These are phyloP conservation scores for Barnardius zonarius DNA, from an alignment of 2,113 vertebrate genomes.

Conservation along the genomic window DNA sequence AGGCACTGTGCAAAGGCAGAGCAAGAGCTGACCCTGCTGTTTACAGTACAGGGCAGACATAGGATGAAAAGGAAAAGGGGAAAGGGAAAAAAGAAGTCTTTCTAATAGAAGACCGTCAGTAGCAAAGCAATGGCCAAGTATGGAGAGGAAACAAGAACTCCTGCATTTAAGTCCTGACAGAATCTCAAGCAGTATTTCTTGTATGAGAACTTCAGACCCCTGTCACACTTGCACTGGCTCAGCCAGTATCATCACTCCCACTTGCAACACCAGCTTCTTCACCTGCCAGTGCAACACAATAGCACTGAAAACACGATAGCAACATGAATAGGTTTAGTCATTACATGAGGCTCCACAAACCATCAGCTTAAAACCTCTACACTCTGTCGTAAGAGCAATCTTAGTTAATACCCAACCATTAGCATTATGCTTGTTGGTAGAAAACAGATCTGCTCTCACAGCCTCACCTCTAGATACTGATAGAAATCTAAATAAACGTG, in stretches of 20 bases:
- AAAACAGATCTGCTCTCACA: not conserved
- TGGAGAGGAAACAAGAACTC: not conserved
- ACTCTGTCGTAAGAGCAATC: not conserved
- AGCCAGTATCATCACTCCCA: not conserved
- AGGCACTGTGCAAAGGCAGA: not conserved
- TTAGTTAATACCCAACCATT: not conserved
- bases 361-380: not conserved
- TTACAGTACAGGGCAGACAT: not conserved
- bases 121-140: not conserved
- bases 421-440: not conserved
- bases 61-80: not conserved
- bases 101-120: not conserved
- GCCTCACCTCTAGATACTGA: not conserved
- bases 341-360: not conserved
- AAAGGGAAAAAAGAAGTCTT: not conserved
- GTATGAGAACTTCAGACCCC: not conserved
- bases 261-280: not conserved
- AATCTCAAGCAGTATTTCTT: not conserved
- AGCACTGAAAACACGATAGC: not conserved
- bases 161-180: not conserved
- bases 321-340: not conserved
- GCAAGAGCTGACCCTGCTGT: not conserved
- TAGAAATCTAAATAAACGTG: not conserved
- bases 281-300: fast-evolving
- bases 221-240: not conserved